Base-by-base conservation (phyloP, 1,140 invertebrate genomes). In the Eufriesea mexicana region DNA sequence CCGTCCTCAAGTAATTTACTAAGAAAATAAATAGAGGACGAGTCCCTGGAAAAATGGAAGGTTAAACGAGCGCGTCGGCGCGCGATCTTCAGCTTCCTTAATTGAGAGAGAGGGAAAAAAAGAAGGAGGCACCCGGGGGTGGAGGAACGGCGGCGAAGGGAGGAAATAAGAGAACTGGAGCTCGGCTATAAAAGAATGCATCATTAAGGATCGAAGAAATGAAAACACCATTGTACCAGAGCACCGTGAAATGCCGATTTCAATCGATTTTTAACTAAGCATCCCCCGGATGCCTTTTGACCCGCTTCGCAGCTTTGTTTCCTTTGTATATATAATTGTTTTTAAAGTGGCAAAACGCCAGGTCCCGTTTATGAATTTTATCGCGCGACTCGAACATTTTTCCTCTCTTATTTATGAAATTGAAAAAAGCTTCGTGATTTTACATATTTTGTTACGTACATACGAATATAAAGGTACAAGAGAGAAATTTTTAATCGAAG, bases 21-120 rank as follows among this genome's bases (percentile, higher is more conserved):
- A 92, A 92, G 91, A 93, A 93, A 93, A 93, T 93, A 93, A 92
- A 92, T 92, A 92, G 92, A 92, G 89, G 86, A 88, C 89, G 88
- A 89, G 84, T 87, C 64, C 79, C 84, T 86, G 84, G 81, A 91
- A 91, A 92, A 91, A 90, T 90, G 88, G 90, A 89, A 90, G 84
- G 89, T 90, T 91, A 90, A 91, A 91, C 83, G 89, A 90, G 87
- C 86, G 92, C 88, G 89, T 89, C 90, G 86, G 86, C 88, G 90
- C 86, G 83, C 85, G 87, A 89, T 89, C 85, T 87, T 88, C 80
- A 82, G 81, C 86, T 87, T 86, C 86, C 87, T 91, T 92, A 91
- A 92, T 92, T 91, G 88, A 82, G 81, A 62, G 25, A 70, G 42
- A 66, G 64, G 84, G 59, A 89, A 66, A 49, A 70, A 84, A 71